A percentile compares a stretch with the other conserved stretches of the same genome.
Evolutionary conservation across 2,888 invertebrate species (phyloP).

Genomic region (Sphinx pinastri): DNA sequence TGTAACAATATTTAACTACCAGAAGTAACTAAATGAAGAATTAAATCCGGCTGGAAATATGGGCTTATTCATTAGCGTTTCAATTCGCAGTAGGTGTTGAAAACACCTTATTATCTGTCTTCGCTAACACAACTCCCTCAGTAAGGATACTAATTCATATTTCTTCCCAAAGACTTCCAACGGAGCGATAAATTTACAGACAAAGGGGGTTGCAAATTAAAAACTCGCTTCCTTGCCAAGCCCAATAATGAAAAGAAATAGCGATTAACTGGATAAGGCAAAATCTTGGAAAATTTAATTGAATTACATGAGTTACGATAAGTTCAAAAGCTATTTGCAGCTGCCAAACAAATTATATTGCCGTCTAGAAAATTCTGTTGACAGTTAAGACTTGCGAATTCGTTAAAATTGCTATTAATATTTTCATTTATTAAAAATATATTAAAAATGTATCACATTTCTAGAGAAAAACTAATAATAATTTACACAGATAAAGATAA

Average conservation of each 20-base stretch:
- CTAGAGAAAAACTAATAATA: too few species aligned
- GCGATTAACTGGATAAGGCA: constrained; percentile 51
- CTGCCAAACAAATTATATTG: not conserved
- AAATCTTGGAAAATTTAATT: constrained; percentile 18
- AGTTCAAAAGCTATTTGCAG: not conserved
- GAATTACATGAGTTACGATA: not conserved
- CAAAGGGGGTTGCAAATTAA: constrained; percentile 78
- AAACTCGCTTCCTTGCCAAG: constrained; percentile 67
- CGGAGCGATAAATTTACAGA: constrained; percentile 71
- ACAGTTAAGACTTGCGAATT: too few species aligned
- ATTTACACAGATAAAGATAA: too few species aligned
- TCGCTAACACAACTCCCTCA: constrained; percentile 64
- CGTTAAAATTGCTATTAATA: too few species aligned
- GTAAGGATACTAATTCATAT: constrained; percentile 75
- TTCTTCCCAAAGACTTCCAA: constrained; percentile 68
- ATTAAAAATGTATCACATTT: too few species aligned
- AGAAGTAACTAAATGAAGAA: not conserved
- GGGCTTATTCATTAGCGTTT: not conserved
- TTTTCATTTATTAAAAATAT: too few species aligned
- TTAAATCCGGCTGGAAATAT: not conserved
- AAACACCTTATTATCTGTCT: constrained; percentile 42
- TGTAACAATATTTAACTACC: not conserved
- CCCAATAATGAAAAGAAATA: constrained; percentile 58
- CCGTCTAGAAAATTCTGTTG: not conserved
- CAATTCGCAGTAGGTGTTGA: not conserved